Evolutionary conservation across 2,113 vertebrate species (phyloP).

Genomic region (Cricetomys ansorgei): DNA sequence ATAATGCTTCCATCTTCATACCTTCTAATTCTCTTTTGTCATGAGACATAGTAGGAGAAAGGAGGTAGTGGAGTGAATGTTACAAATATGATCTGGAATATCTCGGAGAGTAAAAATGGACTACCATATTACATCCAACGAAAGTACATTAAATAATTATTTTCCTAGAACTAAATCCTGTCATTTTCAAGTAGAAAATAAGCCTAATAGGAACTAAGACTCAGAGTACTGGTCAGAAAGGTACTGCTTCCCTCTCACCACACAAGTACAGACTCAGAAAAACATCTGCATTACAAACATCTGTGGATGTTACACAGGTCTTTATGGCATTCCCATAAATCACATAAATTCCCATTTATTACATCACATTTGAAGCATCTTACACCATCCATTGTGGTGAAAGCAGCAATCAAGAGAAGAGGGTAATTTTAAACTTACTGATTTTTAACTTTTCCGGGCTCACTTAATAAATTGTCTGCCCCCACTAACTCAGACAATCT

Average conservation of each 20-base stretch:
- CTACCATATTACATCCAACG: neutral
- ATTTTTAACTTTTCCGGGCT: neutral
- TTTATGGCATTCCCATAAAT: neutral
- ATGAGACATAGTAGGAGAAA: neutral
- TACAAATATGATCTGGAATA: neutral
- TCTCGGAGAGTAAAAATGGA: neutral
- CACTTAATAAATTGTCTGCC: neutral
- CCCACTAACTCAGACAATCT: neutral
- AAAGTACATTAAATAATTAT: neutral
- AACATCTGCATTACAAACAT: neutral
- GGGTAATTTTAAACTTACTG: neutral
- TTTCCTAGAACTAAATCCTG: neutral
- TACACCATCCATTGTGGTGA: neutral
- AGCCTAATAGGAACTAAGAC: neutral
- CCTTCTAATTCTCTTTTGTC: neutral
- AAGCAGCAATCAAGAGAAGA: neutral
- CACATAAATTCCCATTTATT: neutral
- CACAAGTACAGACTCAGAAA: neutral
- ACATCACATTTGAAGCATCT: neutral
- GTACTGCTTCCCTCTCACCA: accelerated
- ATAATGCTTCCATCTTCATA: neutral
- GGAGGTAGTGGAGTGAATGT: neutral
- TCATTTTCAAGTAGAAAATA: neutral
- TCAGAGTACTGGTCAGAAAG: neutral
- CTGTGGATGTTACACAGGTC: neutral